Conservation (phyloP, 2,797 vertebrate genomes). For the Yasuhikotakia modesta region DNA sequence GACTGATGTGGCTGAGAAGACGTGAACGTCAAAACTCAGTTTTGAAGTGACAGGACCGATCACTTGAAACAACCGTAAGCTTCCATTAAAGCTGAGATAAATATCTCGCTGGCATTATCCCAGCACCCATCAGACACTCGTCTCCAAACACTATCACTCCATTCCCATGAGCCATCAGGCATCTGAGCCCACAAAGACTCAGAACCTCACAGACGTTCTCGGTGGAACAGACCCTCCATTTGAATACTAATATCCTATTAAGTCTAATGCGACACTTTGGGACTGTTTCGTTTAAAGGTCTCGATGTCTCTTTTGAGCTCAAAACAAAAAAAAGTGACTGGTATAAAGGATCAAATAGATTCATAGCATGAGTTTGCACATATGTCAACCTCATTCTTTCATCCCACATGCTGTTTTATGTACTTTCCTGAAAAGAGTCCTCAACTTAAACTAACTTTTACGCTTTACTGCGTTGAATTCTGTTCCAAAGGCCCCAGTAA, state of each 20-base stretch:
- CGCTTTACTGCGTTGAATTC: conserved; percentile 32
- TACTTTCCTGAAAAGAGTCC: conserved; percentile 34
- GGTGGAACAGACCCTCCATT: conserved; percentile 44
- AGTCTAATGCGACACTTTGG: conserved; percentile 57
- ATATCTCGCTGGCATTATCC: conserved; percentile 71
- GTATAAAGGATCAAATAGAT: conserved; percentile 60
- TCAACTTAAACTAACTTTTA: conserved; percentile 48
- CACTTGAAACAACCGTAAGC: conserved; percentile 70
- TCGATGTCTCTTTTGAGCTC: conserved; percentile 48
- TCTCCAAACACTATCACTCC: conserved; percentile 68
- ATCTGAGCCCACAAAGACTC: conserved; percentile 56
- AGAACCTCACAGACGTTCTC: conserved; percentile 48
- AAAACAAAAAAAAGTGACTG: conserved; percentile 57
- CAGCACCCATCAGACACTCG: conserved; percentile 72
- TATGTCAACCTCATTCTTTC: conserved; percentile 64
- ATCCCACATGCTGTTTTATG: conserved; percentile 39
- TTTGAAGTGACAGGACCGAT: conserved; percentile 71
- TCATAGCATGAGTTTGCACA: conserved; percentile 55
- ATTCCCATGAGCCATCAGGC: conserved; percentile 31
- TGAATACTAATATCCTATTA: conserved; percentile 57
- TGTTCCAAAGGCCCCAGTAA: conserved; percentile 43
- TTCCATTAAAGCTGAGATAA: conserved; percentile 69
- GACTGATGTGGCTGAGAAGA: conserved; percentile 67
- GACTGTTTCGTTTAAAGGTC: conserved; percentile 60
- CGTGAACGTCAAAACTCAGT: conserved; percentile 66